Percentiles rank a stretch among this genome's conserved stretches.
Evolutionary conservation across 1,140 invertebrate genomes (phyloP).

Genomic region (Drosophila bifasciata): DNA sequence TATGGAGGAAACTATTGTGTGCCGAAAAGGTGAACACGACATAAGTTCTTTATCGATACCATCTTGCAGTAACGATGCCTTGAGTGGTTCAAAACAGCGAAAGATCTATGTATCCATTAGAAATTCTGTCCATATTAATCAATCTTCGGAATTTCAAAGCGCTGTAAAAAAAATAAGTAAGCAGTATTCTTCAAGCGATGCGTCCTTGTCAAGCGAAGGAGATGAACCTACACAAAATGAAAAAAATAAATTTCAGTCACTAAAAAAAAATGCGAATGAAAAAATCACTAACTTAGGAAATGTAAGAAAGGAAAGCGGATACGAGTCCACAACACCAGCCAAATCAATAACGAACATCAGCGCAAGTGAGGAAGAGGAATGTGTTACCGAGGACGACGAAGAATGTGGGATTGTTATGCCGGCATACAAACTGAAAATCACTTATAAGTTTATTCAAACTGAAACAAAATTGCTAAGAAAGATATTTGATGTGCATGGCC

Average conservation of each 20-base stretch:
- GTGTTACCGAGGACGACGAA: slow-evolving; percentile 59
- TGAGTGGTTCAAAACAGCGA: slow-evolving; percentile 26
- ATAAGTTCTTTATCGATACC: slow-evolving; percentile 12
- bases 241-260: slow-evolving; percentile 44
- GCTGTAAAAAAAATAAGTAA: slow-evolving; percentile 42
- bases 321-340: slow-evolving; percentile 29
- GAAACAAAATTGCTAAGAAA: slow-evolving; percentile 91
- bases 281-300: slow-evolving; percentile 31
- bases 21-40: not conserved
- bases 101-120: slow-evolving; percentile 43
- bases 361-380: slow-evolving; percentile 56
- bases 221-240: slow-evolving; percentile 57
- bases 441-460: slow-evolving; percentile 91
- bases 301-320: slow-evolving; percentile 59
- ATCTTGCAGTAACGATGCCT: slow-evolving; percentile 26
- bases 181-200: slow-evolving; percentile 75
- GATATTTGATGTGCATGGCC: slow-evolving; percentile 90
- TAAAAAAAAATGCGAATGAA: slow-evolving; percentile 41
- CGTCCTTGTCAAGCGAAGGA: slow-evolving; percentile 73
- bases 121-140: slow-evolving; percentile 36
- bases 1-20: not conserved
- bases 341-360: slow-evolving; percentile 32
- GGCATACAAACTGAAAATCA: slow-evolving; percentile 90
- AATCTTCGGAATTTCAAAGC: slow-evolving; percentile 22
- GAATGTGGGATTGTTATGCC: slow-evolving; percentile 86